Conservation (phyloP, 2,888 invertebrate genomes). For the Mythimna impura region DNA sequence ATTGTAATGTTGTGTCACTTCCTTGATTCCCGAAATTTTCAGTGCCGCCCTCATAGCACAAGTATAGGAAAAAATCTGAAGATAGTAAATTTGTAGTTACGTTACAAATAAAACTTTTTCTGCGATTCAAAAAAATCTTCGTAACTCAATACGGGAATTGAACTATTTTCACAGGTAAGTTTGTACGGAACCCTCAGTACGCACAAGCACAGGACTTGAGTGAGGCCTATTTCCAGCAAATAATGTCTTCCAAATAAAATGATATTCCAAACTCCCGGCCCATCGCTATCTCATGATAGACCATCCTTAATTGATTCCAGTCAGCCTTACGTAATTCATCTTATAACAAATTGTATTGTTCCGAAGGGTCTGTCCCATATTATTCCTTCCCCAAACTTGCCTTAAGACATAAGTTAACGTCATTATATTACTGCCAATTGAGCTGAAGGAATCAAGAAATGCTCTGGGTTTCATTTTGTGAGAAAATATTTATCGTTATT, state of each 20-base stretch:
- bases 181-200: no score
- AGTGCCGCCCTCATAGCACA: no score
- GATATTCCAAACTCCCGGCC: conserved; percentile 32
- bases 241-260: not conserved
- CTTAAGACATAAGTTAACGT: conserved; percentile 43
- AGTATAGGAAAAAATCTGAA: no score
- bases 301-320: conserved; percentile 65
- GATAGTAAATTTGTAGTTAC: no score
- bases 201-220: not conserved
- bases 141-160: no score
- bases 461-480: conserved; percentile 18
- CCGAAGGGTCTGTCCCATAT: conserved; percentile 40
- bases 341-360: conserved; percentile 55
- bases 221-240: not conserved
- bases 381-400: conserved; percentile 1
- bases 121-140: no score
- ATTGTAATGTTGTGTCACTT: no score
- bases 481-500: conserved; percentile 44
- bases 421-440: conserved; percentile 32
- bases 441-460: conserved; percentile 33
- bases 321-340: conserved; percentile 51
- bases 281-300: conserved; percentile 43
- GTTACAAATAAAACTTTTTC: no score
- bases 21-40: no score
- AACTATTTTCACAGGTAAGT: no score